These are phyloP conservation scores for Marmota monax DNA, from an alignment of 2,113 vertebrate species.

Conservation along the genomic window DNA sequence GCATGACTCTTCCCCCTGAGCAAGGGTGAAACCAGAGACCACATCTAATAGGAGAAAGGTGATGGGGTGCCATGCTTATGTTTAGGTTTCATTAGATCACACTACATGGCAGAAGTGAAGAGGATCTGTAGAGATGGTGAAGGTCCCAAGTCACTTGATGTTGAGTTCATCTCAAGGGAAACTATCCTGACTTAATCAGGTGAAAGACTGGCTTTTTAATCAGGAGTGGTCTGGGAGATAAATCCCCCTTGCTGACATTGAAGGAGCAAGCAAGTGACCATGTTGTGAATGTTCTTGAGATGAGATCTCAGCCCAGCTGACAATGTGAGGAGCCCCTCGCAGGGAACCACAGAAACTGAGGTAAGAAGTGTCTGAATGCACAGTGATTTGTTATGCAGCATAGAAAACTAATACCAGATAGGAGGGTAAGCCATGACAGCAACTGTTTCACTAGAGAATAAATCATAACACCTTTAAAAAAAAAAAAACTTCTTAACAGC, in stretches of 20 bases:
- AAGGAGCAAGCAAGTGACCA: neutral
- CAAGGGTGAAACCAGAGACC: neutral
- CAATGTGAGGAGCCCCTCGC: neutral
- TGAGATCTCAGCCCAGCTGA: neutral
- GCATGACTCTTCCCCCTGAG: neutral
- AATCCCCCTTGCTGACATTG: neutral
- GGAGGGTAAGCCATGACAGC: neutral
- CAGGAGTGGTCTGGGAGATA: neutral
- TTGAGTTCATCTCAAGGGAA: neutral
- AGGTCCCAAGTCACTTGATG: neutral
- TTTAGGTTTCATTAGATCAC: neutral
- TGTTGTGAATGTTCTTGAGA: neutral
- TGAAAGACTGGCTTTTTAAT: neutral
- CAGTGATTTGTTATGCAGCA: neutral
- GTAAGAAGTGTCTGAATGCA: neutral
- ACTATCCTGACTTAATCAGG: neutral
- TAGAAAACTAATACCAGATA: neutral
- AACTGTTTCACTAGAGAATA: neutral
- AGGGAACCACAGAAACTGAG: neutral
- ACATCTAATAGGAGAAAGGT: neutral
- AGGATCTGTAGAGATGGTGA: neutral
- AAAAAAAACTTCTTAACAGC: neutral
- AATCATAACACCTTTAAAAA: neutral
- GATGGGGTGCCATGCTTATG: too few relatives aligned
- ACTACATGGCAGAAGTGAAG: neutral